These are phyloP conservation scores for Hyposmocoma kahamanoa DNA, from an alignment of 1,140 invertebrate species.

Conservation along the genomic window DNA sequence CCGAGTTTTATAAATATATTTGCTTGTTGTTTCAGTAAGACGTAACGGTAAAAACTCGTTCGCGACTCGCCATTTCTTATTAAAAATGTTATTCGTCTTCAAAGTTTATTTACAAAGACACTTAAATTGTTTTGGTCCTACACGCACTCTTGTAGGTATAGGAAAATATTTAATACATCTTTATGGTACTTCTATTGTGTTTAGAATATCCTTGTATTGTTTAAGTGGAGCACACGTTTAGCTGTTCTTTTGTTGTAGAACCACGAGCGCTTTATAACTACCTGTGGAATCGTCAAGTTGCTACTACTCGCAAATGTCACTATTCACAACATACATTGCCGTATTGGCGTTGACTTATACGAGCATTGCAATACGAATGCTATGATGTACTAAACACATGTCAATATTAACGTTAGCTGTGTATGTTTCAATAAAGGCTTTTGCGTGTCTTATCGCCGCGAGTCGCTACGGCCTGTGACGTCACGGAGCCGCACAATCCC, in stretches of 20 bases:
- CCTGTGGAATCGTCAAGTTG: no score
- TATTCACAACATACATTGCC: conserved; percentile 6
- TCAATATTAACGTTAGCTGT: neutral
- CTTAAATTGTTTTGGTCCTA: no score
- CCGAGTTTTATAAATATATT: no score
- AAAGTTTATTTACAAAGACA: conserved; percentile 50
- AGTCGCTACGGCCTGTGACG: conserved; percentile 26
- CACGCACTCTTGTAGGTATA: no score
- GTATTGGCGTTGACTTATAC: neutral
- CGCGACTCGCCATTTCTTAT: conserved; percentile 21
- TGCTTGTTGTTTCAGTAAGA: conserved; percentile 45
- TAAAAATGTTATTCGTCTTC: conserved; percentile 28
- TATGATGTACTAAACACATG: conserved; percentile 2
- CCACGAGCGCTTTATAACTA: no score
- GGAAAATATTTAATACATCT: no score
- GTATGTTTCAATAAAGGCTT: conserved; percentile 1
- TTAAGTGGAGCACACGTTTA: conserved; percentile 26
- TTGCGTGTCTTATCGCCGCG: conserved; percentile 42
- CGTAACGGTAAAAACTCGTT: conserved; percentile 63
- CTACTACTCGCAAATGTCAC: no score
- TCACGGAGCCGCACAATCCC: conserved; percentile 36
- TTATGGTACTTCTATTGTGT: no score
- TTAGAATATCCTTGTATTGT: conserved; percentile 39
- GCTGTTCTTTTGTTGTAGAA: conserved; percentile 29
- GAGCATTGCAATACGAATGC: neutral